Evolutionary conservation across 2,113 vertebrate genomes (phyloP).

Genomic region (Cyprinodon tularosa): DNA sequence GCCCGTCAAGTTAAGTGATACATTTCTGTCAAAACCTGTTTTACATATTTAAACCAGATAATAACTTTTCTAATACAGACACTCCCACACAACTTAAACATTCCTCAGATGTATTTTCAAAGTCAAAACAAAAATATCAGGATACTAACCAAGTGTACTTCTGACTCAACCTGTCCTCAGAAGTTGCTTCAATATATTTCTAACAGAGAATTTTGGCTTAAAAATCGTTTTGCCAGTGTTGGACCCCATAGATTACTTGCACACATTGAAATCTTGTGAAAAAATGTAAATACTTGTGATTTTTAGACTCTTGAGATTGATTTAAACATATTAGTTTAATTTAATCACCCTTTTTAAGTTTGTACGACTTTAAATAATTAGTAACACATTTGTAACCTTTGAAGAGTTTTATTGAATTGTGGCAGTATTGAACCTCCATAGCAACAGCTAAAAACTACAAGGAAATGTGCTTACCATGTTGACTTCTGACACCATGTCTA

Average conservation of each 20-base stretch:
- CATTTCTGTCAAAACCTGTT: too few species aligned
- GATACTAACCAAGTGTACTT: background rate
- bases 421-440: background rate
- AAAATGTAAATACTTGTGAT: slow-evolving; percentile 85
- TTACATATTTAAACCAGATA: too few species aligned
- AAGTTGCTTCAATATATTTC: too few species aligned
- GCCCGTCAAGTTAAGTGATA: background rate
- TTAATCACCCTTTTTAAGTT: too few species aligned
- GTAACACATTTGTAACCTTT: too few species aligned
- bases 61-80: too few species aligned
- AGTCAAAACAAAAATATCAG: too few species aligned
- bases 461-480: slow-evolving; percentile 89
- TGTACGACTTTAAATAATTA: too few species aligned
- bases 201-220: background rate
- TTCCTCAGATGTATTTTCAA: too few species aligned
- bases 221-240: background rate
- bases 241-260: background rate
- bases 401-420: background rate
- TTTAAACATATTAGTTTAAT: too few species aligned
- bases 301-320: slow-evolving; percentile 79
- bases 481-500: slow-evolving; percentile 97
- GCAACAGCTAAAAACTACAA: background rate
- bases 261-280: background rate
- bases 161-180: background rate
- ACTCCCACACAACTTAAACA: too few species aligned